Conservation (phyloP, 2,113 vertebrate genomes). For the Fregetta grallaria region DNA sequence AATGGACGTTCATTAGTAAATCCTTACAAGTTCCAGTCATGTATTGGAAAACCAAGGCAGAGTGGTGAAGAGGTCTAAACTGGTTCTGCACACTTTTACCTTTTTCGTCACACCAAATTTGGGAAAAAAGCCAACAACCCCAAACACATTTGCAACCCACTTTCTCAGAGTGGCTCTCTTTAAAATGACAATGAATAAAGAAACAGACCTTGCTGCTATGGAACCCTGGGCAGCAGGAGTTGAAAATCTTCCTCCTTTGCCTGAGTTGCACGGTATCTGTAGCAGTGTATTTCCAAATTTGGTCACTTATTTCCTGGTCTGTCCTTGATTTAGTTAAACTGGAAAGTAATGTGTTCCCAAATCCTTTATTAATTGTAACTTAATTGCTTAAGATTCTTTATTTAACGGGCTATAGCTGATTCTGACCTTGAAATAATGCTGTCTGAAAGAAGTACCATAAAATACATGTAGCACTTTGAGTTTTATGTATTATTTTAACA, state of each 20-base stretch:
- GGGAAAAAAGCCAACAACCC: accelerated
- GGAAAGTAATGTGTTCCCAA: neutral
- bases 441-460: neutral
- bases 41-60: neutral
- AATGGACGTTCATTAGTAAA: neutral
- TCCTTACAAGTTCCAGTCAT: neutral
- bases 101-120: neutral
- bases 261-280: no score
- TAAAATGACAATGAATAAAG: neutral
- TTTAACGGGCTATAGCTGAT: neutral
- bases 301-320: neutral
- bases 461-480: neutral
- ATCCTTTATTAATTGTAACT: neutral
- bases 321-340: neutral
- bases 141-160: neutral
- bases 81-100: neutral
- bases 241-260: neutral
- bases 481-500: neutral
- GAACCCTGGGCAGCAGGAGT: neutral
- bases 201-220: neutral
- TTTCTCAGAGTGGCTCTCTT: neutral
- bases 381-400: neutral
- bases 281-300: neutral
- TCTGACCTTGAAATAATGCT: slow-evolving; percentile 10
- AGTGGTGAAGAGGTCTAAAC: neutral